Percentiles rank a stretch among this genome's conserved stretches.
Evolutionary conservation across 2,797 vertebrate genomes (phyloP).

Genomic region (Ptychobarbus kaznakovi): DNA sequence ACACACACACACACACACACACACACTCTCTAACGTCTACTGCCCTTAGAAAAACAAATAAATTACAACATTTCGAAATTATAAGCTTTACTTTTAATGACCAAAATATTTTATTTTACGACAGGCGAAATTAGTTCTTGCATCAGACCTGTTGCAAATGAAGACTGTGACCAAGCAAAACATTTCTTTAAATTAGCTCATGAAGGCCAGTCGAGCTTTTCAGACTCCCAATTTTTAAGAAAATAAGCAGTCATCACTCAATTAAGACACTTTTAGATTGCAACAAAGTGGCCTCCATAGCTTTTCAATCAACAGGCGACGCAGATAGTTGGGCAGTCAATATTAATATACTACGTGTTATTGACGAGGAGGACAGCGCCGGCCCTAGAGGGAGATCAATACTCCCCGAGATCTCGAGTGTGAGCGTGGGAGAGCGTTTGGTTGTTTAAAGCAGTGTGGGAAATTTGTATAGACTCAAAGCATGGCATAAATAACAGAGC

Average conservation of each 20-base stretch:
- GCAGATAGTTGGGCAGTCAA: constrained; percentile 75
- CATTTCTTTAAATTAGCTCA: constrained; percentile 15
- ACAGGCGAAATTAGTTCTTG: neutral
- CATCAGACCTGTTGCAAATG: neutral
- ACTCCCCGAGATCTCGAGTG: constrained; percentile 64
- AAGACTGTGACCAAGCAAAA: neutral
- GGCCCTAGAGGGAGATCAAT: constrained; percentile 68
- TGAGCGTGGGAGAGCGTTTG: constrained; percentile 21
- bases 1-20: neutral
- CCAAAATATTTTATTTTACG: neutral
- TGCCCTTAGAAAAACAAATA: neutral
- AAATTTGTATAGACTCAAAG: constrained; percentile 56
- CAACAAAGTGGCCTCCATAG: constrained; percentile 75
- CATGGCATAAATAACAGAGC: constrained; percentile 54
- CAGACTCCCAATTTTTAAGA: constrained; percentile 20
- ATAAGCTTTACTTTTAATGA: neutral
- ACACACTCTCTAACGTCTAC: neutral
- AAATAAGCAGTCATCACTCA: constrained; percentile 64
- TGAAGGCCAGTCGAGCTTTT: constrained; percentile 9
- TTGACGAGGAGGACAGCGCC: constrained; percentile 61
- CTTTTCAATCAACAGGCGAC: constrained; percentile 74
- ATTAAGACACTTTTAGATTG: constrained; percentile 75
- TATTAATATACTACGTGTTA: constrained; percentile 78
- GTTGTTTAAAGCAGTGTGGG: constrained; percentile 55
- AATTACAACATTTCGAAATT: neutral